Conservation (phyloP, 1,140 invertebrate species). For the Drosophila chauvacae region DNA sequence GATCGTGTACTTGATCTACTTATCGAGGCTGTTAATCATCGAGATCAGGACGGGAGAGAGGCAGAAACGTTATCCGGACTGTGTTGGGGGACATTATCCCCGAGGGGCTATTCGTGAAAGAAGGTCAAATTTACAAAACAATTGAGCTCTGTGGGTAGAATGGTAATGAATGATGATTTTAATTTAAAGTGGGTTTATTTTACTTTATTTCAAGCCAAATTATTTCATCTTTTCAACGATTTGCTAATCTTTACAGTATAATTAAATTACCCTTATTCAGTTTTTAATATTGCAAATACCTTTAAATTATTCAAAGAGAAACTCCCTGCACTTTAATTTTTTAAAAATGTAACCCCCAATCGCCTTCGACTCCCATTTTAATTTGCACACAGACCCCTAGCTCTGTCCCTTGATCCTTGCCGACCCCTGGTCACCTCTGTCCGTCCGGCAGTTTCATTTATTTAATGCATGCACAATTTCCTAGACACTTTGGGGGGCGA, state of each 20-base stretch:
- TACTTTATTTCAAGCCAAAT: not conserved
- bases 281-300: not conserved
- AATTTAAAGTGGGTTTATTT: not conserved
- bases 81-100: not conserved
- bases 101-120: not conserved
- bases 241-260: too few species aligned
- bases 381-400: slow-evolving; percentile 45
- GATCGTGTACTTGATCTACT: not conserved
- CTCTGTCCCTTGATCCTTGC: slow-evolving; percentile 5
- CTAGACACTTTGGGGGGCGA: slow-evolving; percentile 79
- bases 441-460: slow-evolving; percentile 74
- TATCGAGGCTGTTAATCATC: not conserved
- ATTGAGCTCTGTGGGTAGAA: not conserved
- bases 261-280: not conserved
- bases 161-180: not conserved
- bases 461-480: slow-evolving; percentile 83
- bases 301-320: too few species aligned
- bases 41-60: not conserved
- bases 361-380: slow-evolving; percentile 47
- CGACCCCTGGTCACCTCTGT: slow-evolving; percentile 65
- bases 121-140: not conserved
- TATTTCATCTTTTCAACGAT: not conserved
- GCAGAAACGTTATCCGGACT: slow-evolving; percentile 1
- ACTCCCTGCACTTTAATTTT: not conserved
- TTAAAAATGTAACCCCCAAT: slow-evolving; percentile 5